phyloP scores from a whole-genome alignment of 2,888 invertebrate genomes.

The Agonopterix alstromeriana region DNA sequence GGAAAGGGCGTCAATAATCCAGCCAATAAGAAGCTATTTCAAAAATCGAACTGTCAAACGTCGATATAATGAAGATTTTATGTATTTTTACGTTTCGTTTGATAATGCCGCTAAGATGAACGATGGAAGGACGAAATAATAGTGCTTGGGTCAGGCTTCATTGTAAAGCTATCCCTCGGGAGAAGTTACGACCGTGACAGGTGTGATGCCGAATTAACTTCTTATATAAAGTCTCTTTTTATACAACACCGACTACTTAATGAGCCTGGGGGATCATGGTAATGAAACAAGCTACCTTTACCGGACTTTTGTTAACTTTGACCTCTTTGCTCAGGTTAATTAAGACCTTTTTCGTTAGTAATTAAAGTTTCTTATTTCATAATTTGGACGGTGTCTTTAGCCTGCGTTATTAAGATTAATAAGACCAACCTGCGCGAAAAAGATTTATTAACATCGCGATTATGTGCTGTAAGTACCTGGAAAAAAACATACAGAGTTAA shows the following conservation, averaged over 20 bases:
- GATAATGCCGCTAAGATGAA: conserved; percentile 58
- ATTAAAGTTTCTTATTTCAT: conserved; percentile 35
- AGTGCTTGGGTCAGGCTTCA: conserved; percentile 55
- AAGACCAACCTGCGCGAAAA: conserved; percentile 48
- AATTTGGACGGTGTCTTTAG: conserved; percentile 20
- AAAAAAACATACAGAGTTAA: conserved; percentile 20
- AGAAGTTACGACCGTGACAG: conserved; percentile 72
- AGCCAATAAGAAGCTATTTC: conserved; percentile 41
- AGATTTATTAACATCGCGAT: conserved; percentile 18
- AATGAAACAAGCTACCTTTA: conserved; percentile 53
- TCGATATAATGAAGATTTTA: conserved; percentile 63
- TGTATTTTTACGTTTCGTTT: conserved; percentile 59
- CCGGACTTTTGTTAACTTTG: conserved; percentile 42
- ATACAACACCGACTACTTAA: conserved; percentile 64
- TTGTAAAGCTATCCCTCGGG: conserved; percentile 64
- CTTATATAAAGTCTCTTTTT: conserved; percentile 70
- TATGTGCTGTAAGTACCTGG: conserved; percentile 35
- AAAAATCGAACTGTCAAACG: conserved; percentile 66
- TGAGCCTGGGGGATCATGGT: conserved; percentile 59
- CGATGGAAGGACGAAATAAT: conserved; percentile 53
- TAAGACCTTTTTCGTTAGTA: conserved; percentile 43
- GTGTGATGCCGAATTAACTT: conserved; percentile 74
- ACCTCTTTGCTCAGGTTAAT: conserved; percentile 49
- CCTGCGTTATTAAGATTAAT: conserved; percentile 27
- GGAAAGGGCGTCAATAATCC: conserved; percentile 18